These are phyloP conservation scores for Xenopus borealis DNA, from an alignment of 2,113 vertebrate species.

Conservation along the genomic window DNA sequence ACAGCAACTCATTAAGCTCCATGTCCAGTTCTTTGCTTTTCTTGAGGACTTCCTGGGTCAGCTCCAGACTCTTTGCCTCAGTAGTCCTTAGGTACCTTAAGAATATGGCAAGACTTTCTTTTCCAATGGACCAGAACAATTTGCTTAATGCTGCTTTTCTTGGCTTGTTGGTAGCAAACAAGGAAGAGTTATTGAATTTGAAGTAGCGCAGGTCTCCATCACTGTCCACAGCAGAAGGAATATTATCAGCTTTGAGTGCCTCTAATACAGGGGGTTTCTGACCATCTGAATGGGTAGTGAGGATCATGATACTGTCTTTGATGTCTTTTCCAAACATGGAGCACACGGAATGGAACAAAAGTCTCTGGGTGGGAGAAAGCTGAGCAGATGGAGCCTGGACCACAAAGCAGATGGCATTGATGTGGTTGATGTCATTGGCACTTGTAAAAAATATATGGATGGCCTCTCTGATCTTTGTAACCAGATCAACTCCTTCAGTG, in stretches of 20 bases:
- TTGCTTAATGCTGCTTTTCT: background rate
- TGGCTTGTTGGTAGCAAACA: background rate
- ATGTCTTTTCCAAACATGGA: slow-evolving; percentile 48
- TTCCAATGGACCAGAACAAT: slow-evolving; percentile 40
- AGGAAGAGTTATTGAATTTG: slow-evolving; percentile 34
- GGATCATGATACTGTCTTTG: slow-evolving; percentile 26
- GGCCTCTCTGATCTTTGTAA: slow-evolving; percentile 46
- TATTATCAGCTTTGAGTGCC: slow-evolving; percentile 25
- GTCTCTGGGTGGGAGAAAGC: slow-evolving; percentile 29
- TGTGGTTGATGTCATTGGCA: slow-evolving; percentile 20
- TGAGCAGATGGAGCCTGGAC: slow-evolving; percentile 47
- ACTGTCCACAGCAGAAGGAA: slow-evolving; percentile 29
- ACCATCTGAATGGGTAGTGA: slow-evolving; percentile 44
- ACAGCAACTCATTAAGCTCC: slow-evolving; percentile 19
- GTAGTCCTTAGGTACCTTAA: background rate
- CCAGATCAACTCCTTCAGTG: slow-evolving; percentile 49
- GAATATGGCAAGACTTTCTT: slow-evolving; percentile 30
- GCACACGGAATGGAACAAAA: slow-evolving; percentile 42
- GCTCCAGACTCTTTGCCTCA: background rate
- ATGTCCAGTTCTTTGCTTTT: slow-evolving; percentile 9
- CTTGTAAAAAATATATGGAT: slow-evolving; percentile 46
- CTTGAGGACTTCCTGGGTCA: slow-evolving; percentile 31
- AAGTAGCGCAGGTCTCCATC: slow-evolving; percentile 7
- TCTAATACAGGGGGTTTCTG: slow-evolving; percentile 29
- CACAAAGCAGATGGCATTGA: slow-evolving; percentile 53